Percentiles rank a stretch among this genome's conserved stretches.
Conservation (phyloP, 2,797 vertebrate species). For the Catostomus latipinnis region DNA sequence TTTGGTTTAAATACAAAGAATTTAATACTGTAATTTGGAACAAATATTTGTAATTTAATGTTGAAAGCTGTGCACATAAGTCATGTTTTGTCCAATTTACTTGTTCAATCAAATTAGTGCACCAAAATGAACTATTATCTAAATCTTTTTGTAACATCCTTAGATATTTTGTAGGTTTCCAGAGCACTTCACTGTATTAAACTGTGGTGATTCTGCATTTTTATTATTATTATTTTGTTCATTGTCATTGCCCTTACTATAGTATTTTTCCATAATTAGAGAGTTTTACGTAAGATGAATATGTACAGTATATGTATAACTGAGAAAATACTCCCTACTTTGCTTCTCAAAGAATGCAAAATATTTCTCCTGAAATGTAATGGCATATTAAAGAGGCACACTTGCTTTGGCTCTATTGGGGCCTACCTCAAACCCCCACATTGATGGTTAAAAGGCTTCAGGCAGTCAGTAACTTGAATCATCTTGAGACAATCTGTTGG, state of each 20-base stretch:
- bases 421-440: slow-evolving; percentile 44
- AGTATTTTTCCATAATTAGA: slow-evolving; percentile 4
- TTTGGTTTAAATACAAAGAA: slow-evolving; percentile 18
- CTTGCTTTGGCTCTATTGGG: slow-evolving; percentile 49
- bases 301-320: background rate
- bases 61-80: background rate
- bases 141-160: background rate
- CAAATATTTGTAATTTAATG: background rate
- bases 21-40: background rate
- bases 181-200: too few species aligned
- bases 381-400: slow-evolving; percentile 22
- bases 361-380: slow-evolving; percentile 41
- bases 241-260: background rate
- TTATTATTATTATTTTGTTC: background rate
- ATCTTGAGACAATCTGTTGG: slow-evolving; percentile 46
- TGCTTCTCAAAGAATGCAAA: slow-evolving; percentile 17
- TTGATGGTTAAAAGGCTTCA: slow-evolving; percentile 47
- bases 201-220: too few species aligned
- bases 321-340: slow-evolving; percentile 39
- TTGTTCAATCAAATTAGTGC: too few species aligned
- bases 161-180: background rate
- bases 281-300: slow-evolving; percentile 27
- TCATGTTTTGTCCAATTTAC: too few species aligned
- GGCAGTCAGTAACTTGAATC: slow-evolving; percentile 54
- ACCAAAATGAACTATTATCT: background rate